A percentile compares a stretch with the other conserved stretches of the same genome.
phyloP scores from a whole-genome alignment of 2,113 vertebrate genomes.

The Grammomys surdaster region DNA sequence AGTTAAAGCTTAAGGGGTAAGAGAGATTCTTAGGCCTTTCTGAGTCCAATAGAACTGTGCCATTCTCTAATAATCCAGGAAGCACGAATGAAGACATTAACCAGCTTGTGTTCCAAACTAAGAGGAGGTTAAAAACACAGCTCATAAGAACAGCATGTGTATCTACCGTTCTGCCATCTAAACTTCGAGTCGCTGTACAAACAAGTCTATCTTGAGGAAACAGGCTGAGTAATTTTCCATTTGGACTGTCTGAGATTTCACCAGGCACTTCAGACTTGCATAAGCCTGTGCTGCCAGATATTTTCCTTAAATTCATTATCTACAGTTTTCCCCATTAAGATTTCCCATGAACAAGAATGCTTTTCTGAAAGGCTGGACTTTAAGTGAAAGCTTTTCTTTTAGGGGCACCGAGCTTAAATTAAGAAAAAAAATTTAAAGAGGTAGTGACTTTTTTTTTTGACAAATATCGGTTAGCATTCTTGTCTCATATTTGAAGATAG shows the following conservation, averaged over 20 bases:
- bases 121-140: constrained; percentile 73
- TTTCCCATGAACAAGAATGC: constrained; percentile 46
- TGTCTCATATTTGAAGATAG: not conserved
- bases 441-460: not conserved
- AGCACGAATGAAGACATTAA: constrained; percentile 62
- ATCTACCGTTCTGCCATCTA: constrained; percentile 70
- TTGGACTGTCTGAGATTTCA: constrained; percentile 74
- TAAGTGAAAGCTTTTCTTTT: constrained; percentile 62
- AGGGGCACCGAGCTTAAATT: constrained; percentile 48
- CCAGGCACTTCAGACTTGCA: constrained; percentile 65
- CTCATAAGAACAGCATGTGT: constrained; percentile 67
- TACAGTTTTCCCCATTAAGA: constrained; percentile 66
- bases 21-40: constrained; percentile 27
- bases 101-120: constrained; percentile 58
- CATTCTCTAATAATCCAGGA: constrained; percentile 55
- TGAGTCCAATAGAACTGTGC: constrained; percentile 45
- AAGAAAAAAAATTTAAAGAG: constrained; percentile 58
- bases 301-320: constrained; percentile 71
- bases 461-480: not conserved
- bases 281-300: constrained; percentile 50
- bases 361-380: constrained; percentile 54
- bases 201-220: constrained; percentile 87
- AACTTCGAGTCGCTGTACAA: constrained; percentile 70
- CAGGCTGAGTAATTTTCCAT: constrained; percentile 86
- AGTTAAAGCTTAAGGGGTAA: constrained; percentile 4